These are phyloP conservation scores for Papilio glaucus DNA, from an alignment of 1,140 invertebrate species.

Conservation along the genomic window DNA sequence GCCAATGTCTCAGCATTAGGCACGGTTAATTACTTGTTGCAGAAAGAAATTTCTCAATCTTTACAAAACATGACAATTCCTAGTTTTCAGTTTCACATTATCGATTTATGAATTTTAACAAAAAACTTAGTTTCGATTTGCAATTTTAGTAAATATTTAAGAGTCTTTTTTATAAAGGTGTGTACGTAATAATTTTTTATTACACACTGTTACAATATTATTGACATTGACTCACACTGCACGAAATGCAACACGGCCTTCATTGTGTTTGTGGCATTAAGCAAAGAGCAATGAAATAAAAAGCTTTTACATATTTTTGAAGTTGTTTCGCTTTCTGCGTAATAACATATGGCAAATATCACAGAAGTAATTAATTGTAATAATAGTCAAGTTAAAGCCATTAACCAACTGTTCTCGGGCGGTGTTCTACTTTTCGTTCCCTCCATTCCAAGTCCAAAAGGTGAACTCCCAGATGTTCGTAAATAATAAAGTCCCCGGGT, in stretches of 20 bases:
- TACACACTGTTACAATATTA: conserved; percentile 1
- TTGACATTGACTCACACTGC: conserved; percentile 18
- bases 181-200: neutral
- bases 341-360: conserved; percentile 47
- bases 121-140: conserved; percentile 59
- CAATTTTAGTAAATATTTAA: too few species aligned
- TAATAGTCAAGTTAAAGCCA: conserved; percentile 43
- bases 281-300: conserved; percentile 5
- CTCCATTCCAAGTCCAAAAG: conserved; percentile 79
- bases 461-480: conserved; percentile 78
- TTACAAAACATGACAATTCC: conserved; percentile 16
- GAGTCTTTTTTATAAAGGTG: too few species aligned
- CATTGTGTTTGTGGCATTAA: conserved; percentile 1
- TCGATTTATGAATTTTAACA: neutral
- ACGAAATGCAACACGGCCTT: conserved; percentile 15
- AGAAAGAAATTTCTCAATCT: conserved; percentile 13
- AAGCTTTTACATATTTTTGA: neutral
- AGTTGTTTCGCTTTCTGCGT: neutral
- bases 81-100: neutral
- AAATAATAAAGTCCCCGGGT: conserved; percentile 84
- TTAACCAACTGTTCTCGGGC: conserved; percentile 46
- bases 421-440: conserved; percentile 57
- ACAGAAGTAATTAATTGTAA: neutral
- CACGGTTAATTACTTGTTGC: neutral
- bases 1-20: neutral